Evolutionary conservation across 1,140 invertebrate species (phyloP).

Genomic region (Ips typographus): DNA sequence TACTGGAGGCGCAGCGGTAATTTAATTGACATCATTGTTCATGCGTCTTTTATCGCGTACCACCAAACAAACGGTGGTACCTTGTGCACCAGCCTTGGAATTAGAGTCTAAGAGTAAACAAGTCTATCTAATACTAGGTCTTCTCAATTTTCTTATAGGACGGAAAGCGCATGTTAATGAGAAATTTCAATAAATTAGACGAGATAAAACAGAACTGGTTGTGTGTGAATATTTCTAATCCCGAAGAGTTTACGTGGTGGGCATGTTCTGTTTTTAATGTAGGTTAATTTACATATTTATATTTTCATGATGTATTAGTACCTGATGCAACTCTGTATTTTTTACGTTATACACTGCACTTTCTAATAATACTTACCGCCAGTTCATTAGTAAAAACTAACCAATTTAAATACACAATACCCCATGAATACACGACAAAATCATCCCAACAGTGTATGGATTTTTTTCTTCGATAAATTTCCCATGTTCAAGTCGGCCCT

Average conservation of each 20-base stretch:
- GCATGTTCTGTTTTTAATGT: constrained; percentile 27
- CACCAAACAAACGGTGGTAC: too few species aligned
- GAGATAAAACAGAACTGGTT: constrained; percentile 37
- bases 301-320: constrained; percentile 6
- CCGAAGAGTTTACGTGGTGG: constrained; percentile 16
- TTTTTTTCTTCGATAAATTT: neutral
- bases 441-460: neutral
- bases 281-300: constrained; percentile 25
- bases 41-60: neutral
- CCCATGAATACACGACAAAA: neutral
- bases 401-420: too few species aligned
- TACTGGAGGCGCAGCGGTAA: neutral
- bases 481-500: neutral
- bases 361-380: too few species aligned
- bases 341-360: too few species aligned
- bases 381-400: too few species aligned
- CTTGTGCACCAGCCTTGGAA: neutral
- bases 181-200: constrained; percentile 28
- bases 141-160: constrained; percentile 29
- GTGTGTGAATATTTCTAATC: constrained; percentile 36
- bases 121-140: constrained; percentile 27
- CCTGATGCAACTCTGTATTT: neutral
- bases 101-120: constrained; percentile 27
- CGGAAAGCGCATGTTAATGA: constrained; percentile 30
- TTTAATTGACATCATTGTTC: constrained; percentile 2